These are phyloP conservation scores for Willisornis vidua DNA, from an alignment of 2,113 vertebrate species.

Conservation along the genomic window DNA sequence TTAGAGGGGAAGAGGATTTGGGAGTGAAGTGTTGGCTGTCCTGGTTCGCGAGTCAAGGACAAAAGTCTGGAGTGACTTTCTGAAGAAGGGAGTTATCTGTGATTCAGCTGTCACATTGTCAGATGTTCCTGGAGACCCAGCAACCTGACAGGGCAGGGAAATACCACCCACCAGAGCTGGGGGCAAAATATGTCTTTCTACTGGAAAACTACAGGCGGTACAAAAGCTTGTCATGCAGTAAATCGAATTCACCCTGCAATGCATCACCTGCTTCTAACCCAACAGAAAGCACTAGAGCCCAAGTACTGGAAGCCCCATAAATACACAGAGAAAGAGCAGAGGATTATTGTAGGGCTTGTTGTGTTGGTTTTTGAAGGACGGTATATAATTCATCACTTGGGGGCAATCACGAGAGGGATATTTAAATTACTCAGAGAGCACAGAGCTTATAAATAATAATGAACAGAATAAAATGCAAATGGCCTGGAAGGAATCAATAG, in stretches of 20 bases:
- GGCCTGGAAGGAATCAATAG: constrained; percentile 42
- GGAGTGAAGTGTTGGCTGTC: not conserved
- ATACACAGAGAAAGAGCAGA: not conserved
- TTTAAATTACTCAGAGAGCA: constrained; percentile 45
- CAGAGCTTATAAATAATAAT: constrained; percentile 51
- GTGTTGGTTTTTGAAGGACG: constrained; percentile 33
- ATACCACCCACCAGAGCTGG: not conserved
- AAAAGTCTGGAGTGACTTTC: not conserved
- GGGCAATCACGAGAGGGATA: constrained; percentile 21
- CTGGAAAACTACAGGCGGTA: not conserved
- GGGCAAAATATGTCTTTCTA: not conserved
- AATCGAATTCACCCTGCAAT: not conserved
- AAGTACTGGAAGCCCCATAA: not conserved
- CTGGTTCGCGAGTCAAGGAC: not conserved
- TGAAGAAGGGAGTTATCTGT: not conserved
- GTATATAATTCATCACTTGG: constrained; percentile 40
- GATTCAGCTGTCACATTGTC: not conserved
- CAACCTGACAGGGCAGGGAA: not conserved
- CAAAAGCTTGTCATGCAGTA: not conserved
- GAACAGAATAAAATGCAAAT: constrained; percentile 56
- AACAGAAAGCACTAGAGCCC: not conserved
- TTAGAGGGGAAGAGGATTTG: not conserved
- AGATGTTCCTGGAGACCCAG: not conserved
- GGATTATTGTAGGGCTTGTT: not conserved
- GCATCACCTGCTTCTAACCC: not conserved